phyloP scores from a whole-genome alignment of 1,140 invertebrate genomes.

The Aporrectodea caliginosa region DNA sequence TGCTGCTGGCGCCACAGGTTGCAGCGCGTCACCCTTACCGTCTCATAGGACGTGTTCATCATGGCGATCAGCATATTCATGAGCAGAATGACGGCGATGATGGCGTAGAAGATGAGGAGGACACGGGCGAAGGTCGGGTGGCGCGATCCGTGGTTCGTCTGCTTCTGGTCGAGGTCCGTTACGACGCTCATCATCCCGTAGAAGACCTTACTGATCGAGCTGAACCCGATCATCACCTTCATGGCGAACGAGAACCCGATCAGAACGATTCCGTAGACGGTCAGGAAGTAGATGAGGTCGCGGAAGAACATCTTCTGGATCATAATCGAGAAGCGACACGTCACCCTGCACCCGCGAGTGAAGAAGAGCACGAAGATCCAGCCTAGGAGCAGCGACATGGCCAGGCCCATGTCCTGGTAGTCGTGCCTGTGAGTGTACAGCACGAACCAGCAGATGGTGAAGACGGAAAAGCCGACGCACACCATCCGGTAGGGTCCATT shows the following conservation, averaged over 20 bases:
- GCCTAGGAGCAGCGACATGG: slow-evolving; percentile 23
- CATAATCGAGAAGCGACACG: slow-evolving; percentile 31
- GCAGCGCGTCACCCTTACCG: slow-evolving; percentile 6
- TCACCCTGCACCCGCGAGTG: slow-evolving; percentile 26
- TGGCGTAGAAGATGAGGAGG: slow-evolving; percentile 30
- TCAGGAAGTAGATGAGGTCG: slow-evolving; percentile 32
- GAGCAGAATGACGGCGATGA: slow-evolving; percentile 27
- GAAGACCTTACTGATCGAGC: slow-evolving; percentile 25
- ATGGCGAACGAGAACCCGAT: slow-evolving; percentile 31
- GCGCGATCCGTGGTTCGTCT: slow-evolving; percentile 6
- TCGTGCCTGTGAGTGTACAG: slow-evolving; percentile 1
- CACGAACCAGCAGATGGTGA: slow-evolving; percentile 24
- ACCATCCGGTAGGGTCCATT: slow-evolving; percentile 27
- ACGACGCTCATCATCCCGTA: slow-evolving; percentile 32
- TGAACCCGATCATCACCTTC: slow-evolving; percentile 18
- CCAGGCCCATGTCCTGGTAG: slow-evolving; percentile 1
- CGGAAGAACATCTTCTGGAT: slow-evolving; percentile 33
- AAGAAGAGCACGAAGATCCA: slow-evolving; percentile 33
- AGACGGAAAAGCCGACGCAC: slow-evolving; percentile 19
- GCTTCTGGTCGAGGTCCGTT: slow-evolving; percentile 28
- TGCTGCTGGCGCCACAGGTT: slow-evolving; percentile 32
- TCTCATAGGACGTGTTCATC: slow-evolving; percentile 30
- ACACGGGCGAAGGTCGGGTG: slow-evolving; percentile 23
- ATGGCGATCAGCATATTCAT: slow-evolving; percentile 33
- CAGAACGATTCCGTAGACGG: slow-evolving; percentile 30